Percentiles rank a stretch among this genome's conserved stretches.
Conservation (phyloP, 2,797 vertebrate genomes). For the Tauraco hartlaubi region DNA sequence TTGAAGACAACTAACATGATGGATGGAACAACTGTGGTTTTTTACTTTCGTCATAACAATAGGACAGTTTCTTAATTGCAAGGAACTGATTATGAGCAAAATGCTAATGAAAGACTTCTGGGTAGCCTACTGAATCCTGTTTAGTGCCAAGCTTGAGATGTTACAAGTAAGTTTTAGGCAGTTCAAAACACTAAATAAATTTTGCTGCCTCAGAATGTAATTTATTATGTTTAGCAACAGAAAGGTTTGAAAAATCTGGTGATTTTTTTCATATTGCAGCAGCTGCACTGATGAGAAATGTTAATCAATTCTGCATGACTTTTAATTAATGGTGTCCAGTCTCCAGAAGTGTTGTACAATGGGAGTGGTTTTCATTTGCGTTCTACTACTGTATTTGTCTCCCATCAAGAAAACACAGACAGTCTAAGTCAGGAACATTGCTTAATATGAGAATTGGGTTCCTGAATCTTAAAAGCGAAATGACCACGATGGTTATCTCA, state of each 20-base stretch:
- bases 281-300: neutral
- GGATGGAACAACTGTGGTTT: rapidly evolving
- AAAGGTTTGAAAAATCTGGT: conserved; percentile 14
- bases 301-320: neutral
- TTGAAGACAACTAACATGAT: neutral
- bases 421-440: neutral
- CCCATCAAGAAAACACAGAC: neutral
- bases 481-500: neutral
- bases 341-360: neutral
- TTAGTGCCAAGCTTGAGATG: neutral
- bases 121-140: neutral
- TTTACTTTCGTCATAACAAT: neutral
- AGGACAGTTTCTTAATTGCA: neutral
- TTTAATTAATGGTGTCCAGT: neutral
- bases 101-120: neutral
- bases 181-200: neutral
- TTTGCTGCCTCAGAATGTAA: neutral
- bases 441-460: neutral
- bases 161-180: neutral
- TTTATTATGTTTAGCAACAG: neutral
- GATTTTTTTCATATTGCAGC: neutral
- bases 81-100: neutral
- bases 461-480: neutral
- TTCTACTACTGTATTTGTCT: neutral
- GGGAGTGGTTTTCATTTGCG: neutral